Evolutionary conservation across 2,888 invertebrate species (phyloP).

Genomic region (Ariolimax columbianus): DNA sequence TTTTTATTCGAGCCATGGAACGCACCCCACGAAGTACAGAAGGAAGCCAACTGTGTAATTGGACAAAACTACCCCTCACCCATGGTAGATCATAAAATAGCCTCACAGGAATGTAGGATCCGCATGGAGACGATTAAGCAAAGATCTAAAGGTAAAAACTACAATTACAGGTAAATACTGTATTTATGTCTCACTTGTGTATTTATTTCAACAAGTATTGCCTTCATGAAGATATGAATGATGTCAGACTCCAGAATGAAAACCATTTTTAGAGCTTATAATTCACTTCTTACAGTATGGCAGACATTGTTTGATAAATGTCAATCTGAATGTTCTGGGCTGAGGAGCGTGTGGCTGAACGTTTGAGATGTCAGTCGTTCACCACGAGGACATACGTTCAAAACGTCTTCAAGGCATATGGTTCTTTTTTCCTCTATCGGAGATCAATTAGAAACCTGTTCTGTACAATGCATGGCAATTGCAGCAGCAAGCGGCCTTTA

Average conservation of each 20-base stretch:
- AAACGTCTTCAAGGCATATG: too few species aligned
- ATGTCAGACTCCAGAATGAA: background rate
- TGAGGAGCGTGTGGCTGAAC: too few species aligned
- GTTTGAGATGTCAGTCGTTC: too few species aligned
- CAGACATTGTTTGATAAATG: too few species aligned
- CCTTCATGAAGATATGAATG: background rate
- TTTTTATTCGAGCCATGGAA: constrained; percentile 76
- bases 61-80: constrained; percentile 74
- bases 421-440: too few species aligned
- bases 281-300: too few species aligned
- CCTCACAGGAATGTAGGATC: constrained; percentile 49
- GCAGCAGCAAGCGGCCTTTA: too few species aligned
- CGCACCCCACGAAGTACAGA: constrained; percentile 72
- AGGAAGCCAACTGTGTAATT: constrained; percentile 55
- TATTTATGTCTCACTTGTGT: background rate
- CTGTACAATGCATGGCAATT: too few species aligned
- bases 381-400: too few species aligned
- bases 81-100: constrained; percentile 69
- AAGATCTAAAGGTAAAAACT: constrained; percentile 45
- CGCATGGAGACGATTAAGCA: constrained; percentile 54
- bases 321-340: too few species aligned
- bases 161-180: background rate
- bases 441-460: too few species aligned
- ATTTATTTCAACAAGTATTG: background rate
- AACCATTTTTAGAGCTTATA: too few species aligned